Conservation (phyloP, 2,888 invertebrate genomes). For the Polymixis flavicincta region DNA sequence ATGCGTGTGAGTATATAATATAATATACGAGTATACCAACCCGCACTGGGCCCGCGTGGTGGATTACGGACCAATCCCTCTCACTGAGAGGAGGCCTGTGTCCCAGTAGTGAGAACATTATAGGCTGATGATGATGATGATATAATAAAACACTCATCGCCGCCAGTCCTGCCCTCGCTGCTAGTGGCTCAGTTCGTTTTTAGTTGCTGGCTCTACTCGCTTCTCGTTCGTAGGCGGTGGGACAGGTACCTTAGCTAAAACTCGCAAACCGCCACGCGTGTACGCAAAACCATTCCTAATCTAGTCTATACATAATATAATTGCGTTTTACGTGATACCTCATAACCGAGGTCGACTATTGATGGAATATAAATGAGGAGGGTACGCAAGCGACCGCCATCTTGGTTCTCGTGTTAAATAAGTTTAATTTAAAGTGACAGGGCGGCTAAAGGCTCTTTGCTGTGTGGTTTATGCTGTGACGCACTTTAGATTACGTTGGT, state of each 20-base stretch:
- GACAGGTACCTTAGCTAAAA: neutral
- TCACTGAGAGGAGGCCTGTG: no score
- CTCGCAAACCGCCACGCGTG: neutral
- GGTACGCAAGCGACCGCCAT: constrained; percentile 47
- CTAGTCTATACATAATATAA: constrained; percentile 40
- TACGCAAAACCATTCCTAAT: constrained; percentile 24
- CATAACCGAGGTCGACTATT: constrained; percentile 43
- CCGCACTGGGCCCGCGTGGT: no score
- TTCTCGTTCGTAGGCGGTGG: neutral
- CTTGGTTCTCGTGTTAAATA: constrained; percentile 35
- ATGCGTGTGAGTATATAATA: no score
- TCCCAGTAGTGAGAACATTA: no score
- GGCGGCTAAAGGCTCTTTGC: neutral
- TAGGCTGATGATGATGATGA: no score
- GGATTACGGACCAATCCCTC: no score
- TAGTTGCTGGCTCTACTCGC: no score
- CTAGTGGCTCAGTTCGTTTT: no score
- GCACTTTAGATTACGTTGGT: constrained; percentile 9
- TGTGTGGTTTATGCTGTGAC: constrained; percentile 27
- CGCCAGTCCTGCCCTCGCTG: no score
- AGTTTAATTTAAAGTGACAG: constrained; percentile 48
- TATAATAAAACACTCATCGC: no score
- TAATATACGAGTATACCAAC: no score
- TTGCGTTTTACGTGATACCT: constrained; percentile 49
- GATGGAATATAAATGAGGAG: constrained; percentile 64